These are phyloP conservation scores for Cheirogaleus major DNA, from an alignment of 2,797 vertebrate species.

Conservation along the genomic window DNA sequence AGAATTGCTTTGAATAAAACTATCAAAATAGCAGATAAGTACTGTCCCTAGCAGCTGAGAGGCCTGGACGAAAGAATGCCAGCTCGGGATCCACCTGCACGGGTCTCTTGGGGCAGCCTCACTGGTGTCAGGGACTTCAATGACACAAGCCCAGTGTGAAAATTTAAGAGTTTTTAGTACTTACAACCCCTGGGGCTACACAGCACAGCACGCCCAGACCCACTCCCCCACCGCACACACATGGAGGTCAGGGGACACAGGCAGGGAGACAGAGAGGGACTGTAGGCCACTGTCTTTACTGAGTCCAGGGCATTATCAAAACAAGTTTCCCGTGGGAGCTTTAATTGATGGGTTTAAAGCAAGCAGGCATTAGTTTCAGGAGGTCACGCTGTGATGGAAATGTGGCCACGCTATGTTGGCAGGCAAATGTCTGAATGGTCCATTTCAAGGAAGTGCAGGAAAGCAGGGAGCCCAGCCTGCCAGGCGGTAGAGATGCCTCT, in stretches of 20 bases:
- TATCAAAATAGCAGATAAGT: not conserved
- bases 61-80: not conserved
- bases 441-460: not conserved
- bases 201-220: not conserved
- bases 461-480: not conserved
- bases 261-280: not conserved
- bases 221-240: not conserved
- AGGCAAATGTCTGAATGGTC: too few species aligned
- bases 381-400: not conserved
- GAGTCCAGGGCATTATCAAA: not conserved
- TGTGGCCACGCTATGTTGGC: not conserved
- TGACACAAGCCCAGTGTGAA: not conserved
- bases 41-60: not conserved
- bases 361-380: not conserved
- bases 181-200: not conserved
- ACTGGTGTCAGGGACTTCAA: not conserved
- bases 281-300: not conserved
- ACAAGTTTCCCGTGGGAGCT: not conserved
- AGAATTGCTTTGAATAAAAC: not conserved
- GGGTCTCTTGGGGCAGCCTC: too few species aligned
- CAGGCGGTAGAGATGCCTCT: not conserved
- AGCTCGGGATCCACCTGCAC: not conserved
- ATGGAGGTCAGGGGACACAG: fast-evolving
- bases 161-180: not conserved
- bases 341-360: not conserved